These are phyloP conservation scores for Enteromius fasciolatus DNA, from an alignment of 2,797 vertebrate genomes.

Conservation along the genomic window DNA sequence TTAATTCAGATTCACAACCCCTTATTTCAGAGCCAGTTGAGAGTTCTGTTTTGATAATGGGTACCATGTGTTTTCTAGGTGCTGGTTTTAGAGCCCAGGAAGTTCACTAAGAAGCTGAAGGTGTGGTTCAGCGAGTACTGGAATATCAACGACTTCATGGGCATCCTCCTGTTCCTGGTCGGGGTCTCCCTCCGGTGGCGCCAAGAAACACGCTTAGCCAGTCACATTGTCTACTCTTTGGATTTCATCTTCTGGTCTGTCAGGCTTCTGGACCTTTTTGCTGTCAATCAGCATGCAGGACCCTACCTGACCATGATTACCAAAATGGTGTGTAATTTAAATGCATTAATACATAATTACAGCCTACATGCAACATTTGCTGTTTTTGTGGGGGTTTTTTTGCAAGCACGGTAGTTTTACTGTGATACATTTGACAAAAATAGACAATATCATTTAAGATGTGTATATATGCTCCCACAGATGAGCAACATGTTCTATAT, in stretches of 20 bases:
- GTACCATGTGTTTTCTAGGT: constrained; percentile 73
- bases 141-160: constrained; percentile 91
- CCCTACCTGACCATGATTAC: constrained; percentile 98
- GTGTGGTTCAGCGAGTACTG: constrained; percentile 98
- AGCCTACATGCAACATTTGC: not conserved
- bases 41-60: not conserved
- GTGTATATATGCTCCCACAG: constrained; percentile 67
- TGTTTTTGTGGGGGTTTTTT: not conserved
- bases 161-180: constrained; percentile 86
- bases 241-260: constrained; percentile 98
- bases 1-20: not conserved
- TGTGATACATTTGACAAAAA: constrained; percentile 23
- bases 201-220: constrained; percentile 73
- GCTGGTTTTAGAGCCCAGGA: constrained; percentile 90
- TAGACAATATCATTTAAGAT: not conserved
- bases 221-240: constrained; percentile 89
- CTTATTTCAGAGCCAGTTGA: not conserved
- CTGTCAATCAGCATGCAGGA: constrained; percentile 93
- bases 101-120: constrained; percentile 90
- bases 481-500: constrained; percentile 98
- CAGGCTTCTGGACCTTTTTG: constrained; percentile 91
- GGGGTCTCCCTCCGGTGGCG: constrained; percentile 86
- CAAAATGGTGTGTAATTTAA: constrained; percentile 85
- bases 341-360: not conserved
- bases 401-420: not conserved